phyloP scores from a whole-genome alignment of 2,113 vertebrate genomes.

The Colius striatus region DNA sequence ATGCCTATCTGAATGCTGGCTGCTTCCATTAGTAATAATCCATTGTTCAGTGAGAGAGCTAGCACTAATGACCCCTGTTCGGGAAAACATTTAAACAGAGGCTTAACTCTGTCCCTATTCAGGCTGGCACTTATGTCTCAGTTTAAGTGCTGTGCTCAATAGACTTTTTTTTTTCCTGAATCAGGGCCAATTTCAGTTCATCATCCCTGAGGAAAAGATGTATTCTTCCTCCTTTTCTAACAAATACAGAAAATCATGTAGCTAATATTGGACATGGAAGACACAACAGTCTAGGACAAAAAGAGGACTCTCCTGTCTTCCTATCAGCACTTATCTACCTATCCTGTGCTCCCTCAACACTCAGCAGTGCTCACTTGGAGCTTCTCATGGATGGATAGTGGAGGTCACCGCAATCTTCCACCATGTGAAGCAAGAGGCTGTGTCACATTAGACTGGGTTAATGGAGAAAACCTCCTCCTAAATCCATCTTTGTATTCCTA shows the following conservation, averaged over 20 bases:
- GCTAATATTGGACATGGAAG: not conserved
- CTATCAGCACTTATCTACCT: not conserved
- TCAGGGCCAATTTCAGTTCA: conserved; percentile 45
- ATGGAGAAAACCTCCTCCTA: not conserved
- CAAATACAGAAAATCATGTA: not conserved
- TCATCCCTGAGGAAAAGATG: conserved; percentile 34
- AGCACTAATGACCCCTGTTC: conserved; percentile 49
- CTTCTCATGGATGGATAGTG: not conserved
- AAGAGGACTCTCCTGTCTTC: not conserved
- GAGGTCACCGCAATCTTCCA: not conserved
- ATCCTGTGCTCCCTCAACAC: fast-evolving
- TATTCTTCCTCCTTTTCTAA: not conserved
- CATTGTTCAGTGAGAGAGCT: conserved; percentile 35
- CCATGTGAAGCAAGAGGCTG: not conserved
- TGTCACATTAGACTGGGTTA: not conserved
- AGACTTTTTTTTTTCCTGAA: conserved; percentile 4
- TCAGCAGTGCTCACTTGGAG: not conserved
- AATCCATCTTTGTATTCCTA: not conserved
- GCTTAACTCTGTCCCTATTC: conserved; percentile 54
- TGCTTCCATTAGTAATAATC: conserved; percentile 52
- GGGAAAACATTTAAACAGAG: conserved; percentile 61
- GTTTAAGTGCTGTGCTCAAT: conserved; percentile 52
- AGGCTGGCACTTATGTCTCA: conserved; percentile 59
- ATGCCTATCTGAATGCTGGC: conserved; percentile 44
- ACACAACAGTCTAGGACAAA: not conserved